Conservation (phyloP, 2,113 vertebrate genomes). For the Anoplopoma fimbria region DNA sequence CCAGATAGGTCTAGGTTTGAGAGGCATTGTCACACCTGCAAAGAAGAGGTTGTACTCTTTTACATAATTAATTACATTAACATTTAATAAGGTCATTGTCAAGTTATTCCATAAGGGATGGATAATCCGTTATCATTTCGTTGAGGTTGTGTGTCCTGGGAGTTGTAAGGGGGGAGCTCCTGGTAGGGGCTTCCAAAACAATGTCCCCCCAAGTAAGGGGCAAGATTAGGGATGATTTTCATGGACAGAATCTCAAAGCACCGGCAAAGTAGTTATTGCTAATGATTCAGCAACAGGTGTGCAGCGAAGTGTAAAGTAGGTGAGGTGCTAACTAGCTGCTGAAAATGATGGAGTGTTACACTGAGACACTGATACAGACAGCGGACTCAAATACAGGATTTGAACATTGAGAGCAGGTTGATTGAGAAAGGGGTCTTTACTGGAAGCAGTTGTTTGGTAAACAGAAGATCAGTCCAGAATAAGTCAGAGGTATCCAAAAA, state of each 20-base stretch:
- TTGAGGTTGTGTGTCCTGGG: constrained; percentile 2
- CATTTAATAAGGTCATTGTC: constrained; percentile 30
- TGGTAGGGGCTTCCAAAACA: too few relatives aligned
- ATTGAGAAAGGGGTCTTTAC: too few relatives aligned
- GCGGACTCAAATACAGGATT: too few relatives aligned
- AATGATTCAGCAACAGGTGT: not conserved
- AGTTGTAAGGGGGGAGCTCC: not conserved
- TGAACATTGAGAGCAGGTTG: too few relatives aligned
- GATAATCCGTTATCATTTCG: not conserved
- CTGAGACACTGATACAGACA: too few relatives aligned
- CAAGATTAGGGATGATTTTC: too few relatives aligned
- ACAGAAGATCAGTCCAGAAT: too few relatives aligned
- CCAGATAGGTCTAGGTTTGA: constrained; percentile 27
- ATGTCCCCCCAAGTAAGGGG: too few relatives aligned
- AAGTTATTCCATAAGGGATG: constrained; percentile 22
- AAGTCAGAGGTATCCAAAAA: too few relatives aligned
- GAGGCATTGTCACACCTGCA: constrained; percentile 53
- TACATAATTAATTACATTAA: constrained; percentile 36
- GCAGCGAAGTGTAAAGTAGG: not conserved
- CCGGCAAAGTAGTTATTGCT: not conserved
- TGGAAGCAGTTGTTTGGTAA: too few relatives aligned
- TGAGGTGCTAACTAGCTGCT: not conserved
- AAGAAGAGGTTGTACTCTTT: constrained; percentile 25
- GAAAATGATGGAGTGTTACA: too few relatives aligned
- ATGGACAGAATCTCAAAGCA: not conserved